These are phyloP conservation scores for Magallana gigas DNA, from an alignment of 1,140 invertebrate species.

Conservation along the genomic window DNA sequence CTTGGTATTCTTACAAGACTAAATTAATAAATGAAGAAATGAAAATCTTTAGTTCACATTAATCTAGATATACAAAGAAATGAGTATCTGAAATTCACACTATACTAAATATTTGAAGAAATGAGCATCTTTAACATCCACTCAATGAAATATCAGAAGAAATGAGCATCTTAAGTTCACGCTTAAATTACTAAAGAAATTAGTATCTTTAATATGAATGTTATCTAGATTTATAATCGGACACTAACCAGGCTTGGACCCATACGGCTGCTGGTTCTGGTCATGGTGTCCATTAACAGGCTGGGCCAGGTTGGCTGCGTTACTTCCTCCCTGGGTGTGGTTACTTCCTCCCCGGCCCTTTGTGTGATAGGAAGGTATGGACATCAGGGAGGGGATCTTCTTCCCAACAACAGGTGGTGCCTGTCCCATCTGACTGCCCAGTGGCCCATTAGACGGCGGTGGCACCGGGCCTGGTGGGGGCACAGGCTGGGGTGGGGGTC, in stretches of 20 bases:
- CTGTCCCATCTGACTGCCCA: slow-evolving; percentile 30
- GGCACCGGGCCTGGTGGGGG: neutral
- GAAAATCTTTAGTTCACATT: no score
- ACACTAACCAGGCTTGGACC: slow-evolving; percentile 19
- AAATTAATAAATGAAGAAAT: no score
- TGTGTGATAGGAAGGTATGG: slow-evolving; percentile 15
- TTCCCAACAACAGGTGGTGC: slow-evolving; percentile 39
- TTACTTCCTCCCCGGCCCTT: neutral
- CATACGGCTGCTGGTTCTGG: neutral
- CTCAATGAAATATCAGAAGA: no score
- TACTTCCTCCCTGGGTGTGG: slow-evolving; percentile 11
- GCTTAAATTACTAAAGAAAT: no score
- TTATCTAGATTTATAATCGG: neutral
- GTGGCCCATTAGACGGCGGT: slow-evolving; percentile 32
- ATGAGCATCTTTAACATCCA: no score
- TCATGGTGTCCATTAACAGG: slow-evolving; percentile 36
- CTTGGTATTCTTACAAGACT: no score
- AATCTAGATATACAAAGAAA: no score
- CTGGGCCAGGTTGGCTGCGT: slow-evolving; percentile 13
- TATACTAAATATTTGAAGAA: no score
- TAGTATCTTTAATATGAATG: neutral
- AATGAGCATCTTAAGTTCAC: no score
- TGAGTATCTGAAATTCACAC: no score
- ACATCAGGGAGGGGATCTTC: slow-evolving; percentile 47
- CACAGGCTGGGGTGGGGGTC: neutral